Evolutionary conservation across 2,888 invertebrate species (phyloP), one percentile per base, ranked within the genome.

Genomic region (Xestia rhomboidea): DNA sequence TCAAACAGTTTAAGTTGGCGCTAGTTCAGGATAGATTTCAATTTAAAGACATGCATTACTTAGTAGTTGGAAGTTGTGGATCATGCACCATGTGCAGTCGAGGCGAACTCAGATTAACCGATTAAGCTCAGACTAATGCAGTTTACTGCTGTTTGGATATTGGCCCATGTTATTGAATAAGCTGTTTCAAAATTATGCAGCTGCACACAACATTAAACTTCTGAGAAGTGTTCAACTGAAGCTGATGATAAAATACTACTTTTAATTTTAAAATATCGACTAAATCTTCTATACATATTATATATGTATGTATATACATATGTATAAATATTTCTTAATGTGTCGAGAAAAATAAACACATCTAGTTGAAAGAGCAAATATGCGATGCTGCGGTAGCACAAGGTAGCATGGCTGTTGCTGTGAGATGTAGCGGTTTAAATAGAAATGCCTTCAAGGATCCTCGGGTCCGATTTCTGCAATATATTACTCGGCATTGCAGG

Each of bases 41-140:
- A 90, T 91, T 92, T 90, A 88, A 92, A 90, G 88, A 90, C 86
- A 85, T 88, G 83, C 79, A 88, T 85, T 87, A 88, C 85, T 87
- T 85, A 83, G 86, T 78, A 85, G 83, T 86, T 83, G 66, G 73
- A 86, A 89, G 86, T 89, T 83, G 83, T 81, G 83, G 83, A 82
- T 86, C 77, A 78, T 89, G 89, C 89, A 86, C 82, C 91, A 81
- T 86, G 79, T 81, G 84, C 81, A 77, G 76, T 57, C 46, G 64
- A 64, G 51, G 73, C 72, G 87, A 89, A 90, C 84, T 89, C 76
- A 85, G 89, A 91, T 91, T 92, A 92, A 91, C 84, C 84, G 88
- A 88, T 90, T 89, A 87, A 69, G 77, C 75, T 75, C 81, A 74
- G 77, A 63, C 82, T 82, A 76, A 75, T 82, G 73, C 73, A 80